Evolutionary conservation across 1,140 invertebrate genomes (phyloP), one percentile per base, ranked within the genome.

Genomic region (Dryas iulia): DNA sequence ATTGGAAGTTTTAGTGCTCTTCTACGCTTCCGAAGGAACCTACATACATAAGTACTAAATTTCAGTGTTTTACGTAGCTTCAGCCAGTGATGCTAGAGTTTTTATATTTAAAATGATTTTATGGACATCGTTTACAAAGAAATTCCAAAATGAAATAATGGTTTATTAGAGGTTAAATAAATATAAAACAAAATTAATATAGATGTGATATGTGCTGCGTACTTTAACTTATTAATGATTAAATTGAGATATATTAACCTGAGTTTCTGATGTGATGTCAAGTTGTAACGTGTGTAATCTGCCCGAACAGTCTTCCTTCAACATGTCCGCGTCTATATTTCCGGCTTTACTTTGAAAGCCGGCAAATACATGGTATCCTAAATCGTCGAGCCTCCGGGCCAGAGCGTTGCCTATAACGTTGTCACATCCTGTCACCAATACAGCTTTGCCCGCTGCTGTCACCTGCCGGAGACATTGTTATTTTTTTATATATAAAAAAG

Each of bases 361-460:
- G 59, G 96, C 96, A 77, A 97, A 96, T 11, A 97, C 95, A 31
- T 95, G 96, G 82, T 96, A 96, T 25, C 96, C 96, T 83, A 96
- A 90, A 83, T 96, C 95, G 81, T 97, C 96, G 58, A 97, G 87
- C 72, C 95, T 93, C 74, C 95, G 94, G 7, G 95, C 96, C 74
- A 96, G 89, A 67, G 95, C 94, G 87, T 94, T 95, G 64, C 96
- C 96, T 62, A 97, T 93, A 28, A 95, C 95, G 25, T 95, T 94
- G 89, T 97, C 96, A 90, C 96, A 97, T 59, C 96, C 96, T n/a
- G 96, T 97, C 66, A 98, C 94, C 23, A 97, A 87, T 3, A 97
- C 94, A 6, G 95, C 95, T 89, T 97, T 97, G 54, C 96, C 96
- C 23, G 94, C 94, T 18, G 95, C 94, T 8, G 94, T 94, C 65